Percentiles rank a stretch among this genome's conserved stretches.
These are phyloP conservation scores for Diplazon laetatorius DNA, from an alignment of 2,888 invertebrate species.

Conservation along the genomic window DNA sequence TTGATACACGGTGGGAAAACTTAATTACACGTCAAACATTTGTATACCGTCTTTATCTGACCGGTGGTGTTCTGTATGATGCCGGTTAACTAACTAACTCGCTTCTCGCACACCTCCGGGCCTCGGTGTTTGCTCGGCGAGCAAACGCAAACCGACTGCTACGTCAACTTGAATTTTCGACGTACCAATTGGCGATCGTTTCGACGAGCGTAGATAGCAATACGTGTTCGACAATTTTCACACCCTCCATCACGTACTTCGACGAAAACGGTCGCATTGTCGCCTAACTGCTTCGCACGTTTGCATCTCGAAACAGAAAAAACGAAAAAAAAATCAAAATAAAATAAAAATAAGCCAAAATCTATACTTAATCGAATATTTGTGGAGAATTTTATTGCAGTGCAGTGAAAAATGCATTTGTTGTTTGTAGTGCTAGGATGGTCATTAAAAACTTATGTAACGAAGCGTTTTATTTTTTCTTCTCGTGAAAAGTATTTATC, in stretches of 20 bases:
- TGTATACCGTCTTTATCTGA: conserved; percentile 52
- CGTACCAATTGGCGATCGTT: neutral
- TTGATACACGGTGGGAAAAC: conserved; percentile 56
- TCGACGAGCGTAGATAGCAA: neutral
- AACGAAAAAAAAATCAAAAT: neutral
- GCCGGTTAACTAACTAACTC: conserved; percentile 28
- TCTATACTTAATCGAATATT: too few species aligned
- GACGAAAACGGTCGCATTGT: neutral
- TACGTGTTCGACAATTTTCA: conserved; percentile 16
- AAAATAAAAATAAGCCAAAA: too few species aligned
- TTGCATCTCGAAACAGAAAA: neutral
- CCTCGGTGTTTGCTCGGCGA: conserved; percentile 28
- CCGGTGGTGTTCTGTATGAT: neutral
- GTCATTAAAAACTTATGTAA: neutral
- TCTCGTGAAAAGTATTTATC: conserved; percentile 39
- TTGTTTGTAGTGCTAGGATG: neutral
- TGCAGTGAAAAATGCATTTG: neutral
- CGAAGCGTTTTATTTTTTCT: conserved; percentile 18
- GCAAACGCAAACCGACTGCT: neutral
- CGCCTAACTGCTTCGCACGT: neutral
- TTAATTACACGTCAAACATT: conserved; percentile 67
- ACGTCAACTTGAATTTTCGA: neutral
- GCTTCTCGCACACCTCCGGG: neutral
- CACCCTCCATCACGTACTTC: neutral
- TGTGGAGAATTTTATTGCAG: neutral